Percentiles rank a stretch among this genome's conserved stretches.
phyloP scores from a whole-genome alignment of 2,113 vertebrate species.

The Thunnus maccoyii region DNA sequence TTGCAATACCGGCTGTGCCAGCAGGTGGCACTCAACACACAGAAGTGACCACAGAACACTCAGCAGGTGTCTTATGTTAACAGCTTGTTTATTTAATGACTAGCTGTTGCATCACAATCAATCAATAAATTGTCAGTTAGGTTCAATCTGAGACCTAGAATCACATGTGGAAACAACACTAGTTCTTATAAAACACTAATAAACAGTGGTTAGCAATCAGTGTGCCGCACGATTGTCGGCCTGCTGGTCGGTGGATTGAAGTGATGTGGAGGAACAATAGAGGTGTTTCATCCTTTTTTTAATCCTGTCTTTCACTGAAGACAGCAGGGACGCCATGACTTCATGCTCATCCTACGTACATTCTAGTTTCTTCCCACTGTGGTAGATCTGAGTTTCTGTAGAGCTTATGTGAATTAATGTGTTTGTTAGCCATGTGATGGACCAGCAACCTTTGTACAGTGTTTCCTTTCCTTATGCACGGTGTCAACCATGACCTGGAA shows the following conservation, averaged over 20 bases:
- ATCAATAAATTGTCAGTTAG: background rate
- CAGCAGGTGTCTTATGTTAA: background rate
- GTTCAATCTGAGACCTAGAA: background rate
- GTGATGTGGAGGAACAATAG: conserved; percentile 18
- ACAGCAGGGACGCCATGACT: background rate
- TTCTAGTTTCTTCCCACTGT: background rate
- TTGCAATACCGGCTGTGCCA: conserved; percentile 15
- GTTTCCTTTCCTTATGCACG: background rate
- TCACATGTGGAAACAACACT: background rate
- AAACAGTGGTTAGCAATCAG: background rate
- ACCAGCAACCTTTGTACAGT: background rate
- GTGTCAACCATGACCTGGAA: too few relatives aligned
- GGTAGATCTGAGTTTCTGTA: background rate
- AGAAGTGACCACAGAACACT: background rate
- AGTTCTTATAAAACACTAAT: background rate
- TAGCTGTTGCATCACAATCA: background rate
- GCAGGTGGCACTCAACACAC: conserved; percentile 57
- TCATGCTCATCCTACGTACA: background rate
- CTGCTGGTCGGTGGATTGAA: conserved; percentile 7
- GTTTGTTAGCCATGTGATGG: background rate
- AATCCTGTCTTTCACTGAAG: conserved; percentile 11
- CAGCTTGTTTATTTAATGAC: background rate
- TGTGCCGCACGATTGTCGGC: background rate
- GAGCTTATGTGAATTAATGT: conserved; percentile 4
- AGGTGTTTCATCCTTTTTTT: background rate